A percentile compares a stretch with the other conserved stretches of the same genome.
Conservation (phyloP, 2,888 invertebrate species). For the Nasonovia ribisnigri region DNA sequence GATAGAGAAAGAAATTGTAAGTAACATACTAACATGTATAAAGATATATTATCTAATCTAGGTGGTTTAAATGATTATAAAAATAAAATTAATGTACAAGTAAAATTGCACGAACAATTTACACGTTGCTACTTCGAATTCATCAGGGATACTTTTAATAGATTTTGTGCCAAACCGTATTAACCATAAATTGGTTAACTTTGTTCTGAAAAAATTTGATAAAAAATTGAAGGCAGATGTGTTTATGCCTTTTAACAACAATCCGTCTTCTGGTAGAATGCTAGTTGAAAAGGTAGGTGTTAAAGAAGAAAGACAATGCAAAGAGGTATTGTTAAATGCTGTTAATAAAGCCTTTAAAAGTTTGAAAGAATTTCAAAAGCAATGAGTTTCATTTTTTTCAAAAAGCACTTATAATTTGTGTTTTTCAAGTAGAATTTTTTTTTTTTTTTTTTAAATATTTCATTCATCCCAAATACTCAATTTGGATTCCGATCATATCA, state of each 20-base stretch:
- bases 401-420: neutral
- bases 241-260: neutral
- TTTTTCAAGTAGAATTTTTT: neutral
- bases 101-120: neutral
- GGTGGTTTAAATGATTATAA: too few relatives aligned
- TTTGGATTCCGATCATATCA: too few relatives aligned
- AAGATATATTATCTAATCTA: neutral
- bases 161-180: conserved; percentile 19
- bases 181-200: neutral
- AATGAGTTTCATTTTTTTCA: neutral
- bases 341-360: neutral
- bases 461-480: too few relatives aligned
- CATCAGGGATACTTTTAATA: neutral
- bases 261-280: neutral
- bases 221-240: neutral
- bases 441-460: too few relatives aligned
- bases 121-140: neutral
- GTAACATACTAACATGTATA: neutral
- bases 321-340: neutral
- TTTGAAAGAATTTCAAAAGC: neutral
- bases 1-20: too few relatives aligned
- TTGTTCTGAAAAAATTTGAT: neutral
- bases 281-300: neutral
- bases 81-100: neutral
- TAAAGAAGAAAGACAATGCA: neutral